Percentiles rank a stretch among this genome's conserved stretches.
Conservation (phyloP, 1,140 invertebrate species). For the Caenorhabditis briggsae region DNA sequence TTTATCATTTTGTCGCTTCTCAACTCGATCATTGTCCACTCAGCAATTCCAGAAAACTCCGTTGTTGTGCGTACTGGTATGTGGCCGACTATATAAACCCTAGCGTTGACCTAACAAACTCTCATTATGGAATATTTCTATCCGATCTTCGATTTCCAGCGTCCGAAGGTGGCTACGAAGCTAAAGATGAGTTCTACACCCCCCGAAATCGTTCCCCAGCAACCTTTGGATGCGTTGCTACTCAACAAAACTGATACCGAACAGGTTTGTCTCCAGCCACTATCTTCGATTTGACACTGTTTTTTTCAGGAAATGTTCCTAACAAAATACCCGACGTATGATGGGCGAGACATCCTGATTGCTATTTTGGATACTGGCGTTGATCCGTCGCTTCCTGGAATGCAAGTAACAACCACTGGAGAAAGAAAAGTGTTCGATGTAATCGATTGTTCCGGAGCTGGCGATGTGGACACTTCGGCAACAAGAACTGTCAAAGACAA, state of each 20-base stretch:
- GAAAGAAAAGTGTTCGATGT: slow-evolving; percentile 93
- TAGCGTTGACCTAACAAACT: background rate
- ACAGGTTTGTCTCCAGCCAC: background rate
- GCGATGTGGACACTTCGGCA: slow-evolving; percentile 90
- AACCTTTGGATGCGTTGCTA: slow-evolving; percentile 27
- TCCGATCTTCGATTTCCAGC: background rate
- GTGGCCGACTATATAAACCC: slow-evolving; percentile 1
- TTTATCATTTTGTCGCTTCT: slow-evolving; percentile 41
- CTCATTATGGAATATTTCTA: background rate
- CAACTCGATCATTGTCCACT: slow-evolving; percentile 21
- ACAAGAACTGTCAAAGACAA: slow-evolving; percentile 85
- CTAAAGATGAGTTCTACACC: background rate
- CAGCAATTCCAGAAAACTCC: slow-evolving; percentile 50
- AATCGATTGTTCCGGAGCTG: slow-evolving; percentile 93
- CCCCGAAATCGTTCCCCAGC: slow-evolving; percentile 3
- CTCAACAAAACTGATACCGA: slow-evolving; percentile 25
- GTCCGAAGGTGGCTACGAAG: background rate
- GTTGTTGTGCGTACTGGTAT: slow-evolving; percentile 14
- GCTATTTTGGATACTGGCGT: slow-evolving; percentile 97
- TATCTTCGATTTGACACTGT: background rate
- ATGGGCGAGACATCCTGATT: slow-evolving; percentile 90
- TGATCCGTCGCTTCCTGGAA: slow-evolving; percentile 90
- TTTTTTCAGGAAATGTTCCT: slow-evolving; percentile 85
- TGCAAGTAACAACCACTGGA: slow-evolving; percentile 92
- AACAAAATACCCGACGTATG: slow-evolving; percentile 90